Conservation (phyloP, 2,113 vertebrate species). For the Triplophysa siluroides region DNA sequence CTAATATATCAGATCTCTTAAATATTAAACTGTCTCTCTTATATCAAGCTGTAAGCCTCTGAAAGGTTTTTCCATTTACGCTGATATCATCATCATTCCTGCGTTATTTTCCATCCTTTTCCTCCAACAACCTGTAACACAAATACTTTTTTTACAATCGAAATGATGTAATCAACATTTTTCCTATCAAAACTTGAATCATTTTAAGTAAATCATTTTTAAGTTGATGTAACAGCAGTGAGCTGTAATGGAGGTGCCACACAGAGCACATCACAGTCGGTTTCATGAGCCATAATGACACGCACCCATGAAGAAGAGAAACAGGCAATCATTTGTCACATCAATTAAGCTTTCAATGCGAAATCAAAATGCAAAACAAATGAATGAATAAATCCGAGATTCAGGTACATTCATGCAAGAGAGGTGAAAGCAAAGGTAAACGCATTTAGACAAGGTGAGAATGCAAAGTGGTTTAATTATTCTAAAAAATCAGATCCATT, state of each 20-base stretch:
- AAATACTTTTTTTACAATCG: no score
- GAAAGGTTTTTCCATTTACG: no score
- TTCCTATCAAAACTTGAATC: no score
- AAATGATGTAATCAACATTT: no score
- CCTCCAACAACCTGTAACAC: no score
- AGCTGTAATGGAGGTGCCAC: not conserved
- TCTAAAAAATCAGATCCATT: not conserved
- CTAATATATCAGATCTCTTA: no score
- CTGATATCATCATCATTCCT: no score
- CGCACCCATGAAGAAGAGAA: constrained; percentile 3
- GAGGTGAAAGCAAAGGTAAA: not conserved
- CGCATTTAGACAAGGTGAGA: not conserved
- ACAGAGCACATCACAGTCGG: not conserved
- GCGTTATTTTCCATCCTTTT: not conserved
- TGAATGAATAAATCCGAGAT: not conserved
- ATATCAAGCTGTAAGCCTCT: no score
- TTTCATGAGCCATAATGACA: constrained; percentile 10
- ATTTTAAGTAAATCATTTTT: not conserved
- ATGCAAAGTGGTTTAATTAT: not conserved
- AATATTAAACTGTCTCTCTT: no score
- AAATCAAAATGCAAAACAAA: constrained; percentile 1
- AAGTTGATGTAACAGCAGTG: not conserved
- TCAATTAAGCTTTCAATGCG: not conserved
- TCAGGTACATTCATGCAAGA: constrained; percentile 9
- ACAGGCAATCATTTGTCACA: constrained; percentile 3